Evolutionary conservation across 2,888 invertebrate genomes (phyloP).

Genomic region (Agrypnus murinus): DNA sequence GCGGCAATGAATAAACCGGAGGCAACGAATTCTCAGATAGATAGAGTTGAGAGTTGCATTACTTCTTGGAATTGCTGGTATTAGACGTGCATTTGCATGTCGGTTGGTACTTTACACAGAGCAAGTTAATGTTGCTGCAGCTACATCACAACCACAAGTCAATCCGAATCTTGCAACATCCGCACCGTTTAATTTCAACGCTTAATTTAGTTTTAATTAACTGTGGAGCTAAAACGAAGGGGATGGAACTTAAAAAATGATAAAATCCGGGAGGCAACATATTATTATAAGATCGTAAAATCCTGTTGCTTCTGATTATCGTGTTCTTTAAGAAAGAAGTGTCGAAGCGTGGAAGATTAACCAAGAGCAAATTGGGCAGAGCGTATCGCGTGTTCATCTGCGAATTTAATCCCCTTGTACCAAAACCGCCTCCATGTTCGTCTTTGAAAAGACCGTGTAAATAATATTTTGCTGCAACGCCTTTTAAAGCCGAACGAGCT

Average conservation of each 20-base stretch:
- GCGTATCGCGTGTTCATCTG: conserved; percentile 31
- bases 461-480: conserved; percentile 32
- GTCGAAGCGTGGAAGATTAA: conserved; percentile 20
- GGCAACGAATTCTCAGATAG: not conserved
- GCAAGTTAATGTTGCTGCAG: conserved; percentile 17
- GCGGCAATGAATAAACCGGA: not conserved
- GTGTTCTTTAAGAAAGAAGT: not conserved
- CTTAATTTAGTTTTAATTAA: not conserved
- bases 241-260: not conserved
- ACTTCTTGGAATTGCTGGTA: not conserved
- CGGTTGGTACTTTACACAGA: not conserved
- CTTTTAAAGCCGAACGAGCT: conserved; percentile 34
- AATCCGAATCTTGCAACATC: conserved; percentile 8
- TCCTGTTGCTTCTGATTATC: conserved; percentile 3
- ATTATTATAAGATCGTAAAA: not conserved
- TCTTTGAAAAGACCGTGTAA: conserved; percentile 30
- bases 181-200: not conserved
- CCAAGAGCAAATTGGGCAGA: conserved; percentile 6
- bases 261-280: not conserved
- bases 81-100: conserved; percentile 24
- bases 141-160: conserved; percentile 16
- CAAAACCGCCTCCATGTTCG: conserved; percentile 1
- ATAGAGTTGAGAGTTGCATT: conserved; percentile 19
- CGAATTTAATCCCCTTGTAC: conserved; percentile 28
- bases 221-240: not conserved